Evolutionary conservation across 1,140 invertebrate genomes (phyloP).

Genomic region (Musca domestica): DNA sequence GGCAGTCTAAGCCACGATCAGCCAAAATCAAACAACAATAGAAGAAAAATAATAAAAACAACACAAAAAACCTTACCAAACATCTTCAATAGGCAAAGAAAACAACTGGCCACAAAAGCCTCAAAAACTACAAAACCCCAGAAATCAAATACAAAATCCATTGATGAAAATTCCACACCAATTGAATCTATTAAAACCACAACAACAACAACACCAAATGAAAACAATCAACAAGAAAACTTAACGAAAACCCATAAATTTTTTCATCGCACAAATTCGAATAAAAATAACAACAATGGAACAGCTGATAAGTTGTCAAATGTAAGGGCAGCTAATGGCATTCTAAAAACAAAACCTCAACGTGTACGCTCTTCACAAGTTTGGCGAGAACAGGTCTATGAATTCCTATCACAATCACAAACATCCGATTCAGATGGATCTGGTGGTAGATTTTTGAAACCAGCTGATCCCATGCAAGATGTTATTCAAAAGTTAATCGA

Average conservation of each 20-base stretch:
- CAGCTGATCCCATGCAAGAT: constrained; percentile 39
- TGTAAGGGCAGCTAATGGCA: background rate
- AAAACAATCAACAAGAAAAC: background rate
- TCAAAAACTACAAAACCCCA: no score
- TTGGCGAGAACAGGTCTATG: constrained; percentile 34
- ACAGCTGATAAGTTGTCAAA: background rate
- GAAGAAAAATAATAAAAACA: no score
- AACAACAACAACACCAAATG: background rate
- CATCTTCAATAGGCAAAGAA: no score
- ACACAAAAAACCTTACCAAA: no score
- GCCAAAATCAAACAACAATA: no score
- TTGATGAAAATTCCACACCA: no score
- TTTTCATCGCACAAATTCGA: background rate
- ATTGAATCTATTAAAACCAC: background rate
- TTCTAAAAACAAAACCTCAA: background rate
- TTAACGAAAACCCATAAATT: background rate
- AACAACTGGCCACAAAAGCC: no score
- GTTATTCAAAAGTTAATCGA: constrained; percentile 41
- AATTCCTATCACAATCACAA: constrained; percentile 45
- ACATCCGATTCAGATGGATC: constrained; percentile 24
- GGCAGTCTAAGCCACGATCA: no score
- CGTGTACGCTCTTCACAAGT: background rate
- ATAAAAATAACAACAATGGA: background rate
- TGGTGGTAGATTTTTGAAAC: background rate
- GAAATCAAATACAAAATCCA: no score